Evolutionary conservation across 2,888 invertebrate genomes (phyloP), one percentile per base, ranked within the genome.

Genomic region (Pterobdella sp.): DNA sequence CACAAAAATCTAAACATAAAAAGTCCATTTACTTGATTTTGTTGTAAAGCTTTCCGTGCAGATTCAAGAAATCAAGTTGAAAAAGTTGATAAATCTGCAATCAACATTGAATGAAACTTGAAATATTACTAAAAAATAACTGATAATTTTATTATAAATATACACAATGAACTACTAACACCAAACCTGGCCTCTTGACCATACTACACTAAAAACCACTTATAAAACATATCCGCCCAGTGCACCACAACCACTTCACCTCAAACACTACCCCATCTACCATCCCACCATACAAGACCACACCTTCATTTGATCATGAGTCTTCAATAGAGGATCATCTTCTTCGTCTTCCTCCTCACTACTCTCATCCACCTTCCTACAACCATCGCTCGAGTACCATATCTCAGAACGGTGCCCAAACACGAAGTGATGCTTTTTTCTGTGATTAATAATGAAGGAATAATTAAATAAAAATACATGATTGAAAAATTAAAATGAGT

Each of bases 1-100:
- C n/a, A n/a, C n/a, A n/a, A n/a, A n/a, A n/a, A n/a, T n/a, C n/a
- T n/a, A n/a, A n/a, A n/a, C n/a, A n/a, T n/a, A n/a, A n/a, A n/a
- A n/a, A n/a, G n/a, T n/a, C n/a, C n/a, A n/a, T 22, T 42, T 22
- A 56, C 60, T 56, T 56, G n/a, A 56, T 56, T n/a, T 22, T 4
- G 60, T 56, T 56, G 60, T n/a, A 56, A 3, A 56, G 60, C n/a
- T 56, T 56, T 56, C 60, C 60, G n/a, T 56, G 60, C 60, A 56
- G 60, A 26, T 56, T 56, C n/a, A 56, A 56, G 60, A 56, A 56
- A 56, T 56, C 14, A 22, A 56, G 26, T 26, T 56, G 60, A n/a
- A 56, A 56, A 3, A 56, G 60, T 26, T 56, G 18, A 26, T 56
- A 56, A 4, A 56, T n/a, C 60, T 56, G 60, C n/a, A n/a, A n/a